Evolutionary conservation across 2,888 invertebrate genomes (phyloP).

Genomic region (Gortyna flavago): DNA sequence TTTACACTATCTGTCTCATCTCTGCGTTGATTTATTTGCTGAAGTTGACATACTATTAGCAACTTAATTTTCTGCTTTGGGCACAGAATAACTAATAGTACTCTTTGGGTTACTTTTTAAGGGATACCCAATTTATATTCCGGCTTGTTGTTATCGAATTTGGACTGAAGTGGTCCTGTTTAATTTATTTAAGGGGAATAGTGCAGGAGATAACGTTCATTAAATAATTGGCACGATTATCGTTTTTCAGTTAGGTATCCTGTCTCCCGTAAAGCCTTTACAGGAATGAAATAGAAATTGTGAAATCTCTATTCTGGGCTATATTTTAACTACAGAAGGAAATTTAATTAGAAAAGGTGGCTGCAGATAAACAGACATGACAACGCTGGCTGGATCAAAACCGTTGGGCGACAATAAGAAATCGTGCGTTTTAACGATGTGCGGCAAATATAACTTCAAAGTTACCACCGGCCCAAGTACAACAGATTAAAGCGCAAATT

Average conservation of each 20-base stretch:
- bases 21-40: slow-evolving; percentile 77
- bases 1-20: slow-evolving; percentile 74
- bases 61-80: slow-evolving; percentile 54
- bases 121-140: slow-evolving; percentile 33
- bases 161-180: background rate
- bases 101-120: slow-evolving; percentile 45
- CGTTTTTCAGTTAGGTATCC: background rate
- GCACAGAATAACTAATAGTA: background rate
- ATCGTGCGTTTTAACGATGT: background rate
- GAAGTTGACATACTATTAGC: slow-evolving; percentile 62
- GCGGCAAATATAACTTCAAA: slow-evolving; percentile 26
- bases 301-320: background rate
- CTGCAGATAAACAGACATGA: background rate
- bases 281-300: background rate
- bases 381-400: background rate
- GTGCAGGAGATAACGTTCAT: background rate
- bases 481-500: slow-evolving; percentile 55
- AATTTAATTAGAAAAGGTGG: background rate
- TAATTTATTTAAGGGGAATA: background rate
- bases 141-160: background rate
- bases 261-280: background rate
- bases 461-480: slow-evolving; percentile 8
- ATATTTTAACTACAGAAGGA: background rate
- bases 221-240: background rate
- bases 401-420: background rate